phyloP scores from a whole-genome alignment of 2,113 vertebrate genomes.

The Bettongia penicillata region DNA sequence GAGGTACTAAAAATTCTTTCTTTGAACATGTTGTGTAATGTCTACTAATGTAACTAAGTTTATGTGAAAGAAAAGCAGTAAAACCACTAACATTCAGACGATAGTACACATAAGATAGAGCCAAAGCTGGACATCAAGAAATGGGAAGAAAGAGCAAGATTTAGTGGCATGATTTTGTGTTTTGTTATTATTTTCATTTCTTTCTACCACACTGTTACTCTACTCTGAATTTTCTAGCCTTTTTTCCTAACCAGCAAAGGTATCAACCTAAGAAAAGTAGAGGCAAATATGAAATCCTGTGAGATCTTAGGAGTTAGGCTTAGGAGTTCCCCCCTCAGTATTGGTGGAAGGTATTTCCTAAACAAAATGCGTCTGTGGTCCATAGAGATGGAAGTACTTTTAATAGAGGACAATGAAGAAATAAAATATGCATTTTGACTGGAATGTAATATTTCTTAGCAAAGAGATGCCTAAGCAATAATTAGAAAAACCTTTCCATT shows the following conservation, averaged over 20 bases:
- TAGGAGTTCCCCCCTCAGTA: neutral
- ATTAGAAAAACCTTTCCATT: neutral
- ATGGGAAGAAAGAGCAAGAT: neutral
- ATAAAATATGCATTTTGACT: neutral
- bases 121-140: neutral
- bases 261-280: neutral
- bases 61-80: neutral
- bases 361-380: neutral
- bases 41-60: neutral
- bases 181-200: fast-evolving
- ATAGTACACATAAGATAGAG: neutral
- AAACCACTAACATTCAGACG: neutral
- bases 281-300: neutral
- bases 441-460: neutral
- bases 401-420: neutral
- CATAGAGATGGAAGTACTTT: neutral
- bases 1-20: fast-evolving
- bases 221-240: too few species aligned
- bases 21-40: fast-evolving
- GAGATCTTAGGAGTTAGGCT: neutral
- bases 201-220: fast-evolving
- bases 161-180: fast-evolving
- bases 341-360: neutral
- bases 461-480: neutral
- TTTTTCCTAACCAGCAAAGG: neutral